phyloP scores from a whole-genome alignment of 30 jellyfish, hydroid and myxozoan species.

The Hydractinia symbiolongicarpus region DNA sequence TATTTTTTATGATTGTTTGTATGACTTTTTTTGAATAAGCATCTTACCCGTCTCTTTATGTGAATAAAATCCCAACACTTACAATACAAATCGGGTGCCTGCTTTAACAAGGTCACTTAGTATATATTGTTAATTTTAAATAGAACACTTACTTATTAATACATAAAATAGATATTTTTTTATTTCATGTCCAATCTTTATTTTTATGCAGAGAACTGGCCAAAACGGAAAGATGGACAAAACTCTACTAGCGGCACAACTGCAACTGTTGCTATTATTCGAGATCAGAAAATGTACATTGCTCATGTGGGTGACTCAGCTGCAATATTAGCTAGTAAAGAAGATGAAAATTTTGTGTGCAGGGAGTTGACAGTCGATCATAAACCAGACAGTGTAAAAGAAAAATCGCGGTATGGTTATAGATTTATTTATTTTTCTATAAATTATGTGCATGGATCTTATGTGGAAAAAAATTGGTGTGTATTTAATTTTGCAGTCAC shows the following conservation, averaged over 20 bases:
- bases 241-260: conserved; percentile 91
- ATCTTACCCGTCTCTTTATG: too few species aligned
- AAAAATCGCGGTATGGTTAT: conserved; percentile 50
- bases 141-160: too few species aligned
- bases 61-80: too few species aligned
- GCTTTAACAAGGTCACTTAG: too few species aligned
- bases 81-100: too few species aligned
- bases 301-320: conserved; percentile 97
- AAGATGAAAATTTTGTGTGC: conserved; percentile 11
- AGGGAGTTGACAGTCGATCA: conserved; percentile 59
- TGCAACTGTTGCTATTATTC: conserved; percentile 75
- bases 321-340: conserved; percentile 50
- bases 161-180: background rate
- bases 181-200: background rate
- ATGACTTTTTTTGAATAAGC: too few species aligned
- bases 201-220: conserved; percentile 63
- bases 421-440: background rate
- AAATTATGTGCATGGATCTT: too few species aligned
- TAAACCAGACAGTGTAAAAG: conserved; percentile 74
- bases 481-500: too few species aligned
- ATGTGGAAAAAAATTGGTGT: too few species aligned
- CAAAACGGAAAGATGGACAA: conserved; percentile 62
- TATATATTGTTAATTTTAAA: too few species aligned
- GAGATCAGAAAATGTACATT: conserved; percentile 51
- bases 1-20: too few species aligned